Conservation (phyloP, 2,113 vertebrate species). For the Charina bottae region DNA sequence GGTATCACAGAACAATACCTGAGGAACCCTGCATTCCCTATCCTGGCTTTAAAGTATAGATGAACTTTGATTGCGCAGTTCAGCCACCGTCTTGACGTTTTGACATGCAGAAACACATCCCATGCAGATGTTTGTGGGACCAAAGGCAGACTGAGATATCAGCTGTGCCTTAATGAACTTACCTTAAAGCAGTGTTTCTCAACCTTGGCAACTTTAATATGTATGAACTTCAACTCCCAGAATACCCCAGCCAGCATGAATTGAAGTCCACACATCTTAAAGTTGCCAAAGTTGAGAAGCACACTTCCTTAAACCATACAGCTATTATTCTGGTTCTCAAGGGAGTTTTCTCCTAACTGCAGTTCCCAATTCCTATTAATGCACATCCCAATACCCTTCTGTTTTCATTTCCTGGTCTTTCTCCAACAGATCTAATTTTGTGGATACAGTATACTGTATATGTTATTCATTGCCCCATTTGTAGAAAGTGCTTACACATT, state of each 20-base stretch:
- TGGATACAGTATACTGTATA: neutral
- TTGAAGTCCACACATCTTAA: neutral
- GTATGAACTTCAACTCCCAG: neutral
- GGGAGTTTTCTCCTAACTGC: neutral
- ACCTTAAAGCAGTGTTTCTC: neutral
- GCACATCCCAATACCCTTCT: neutral
- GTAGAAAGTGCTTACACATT: neutral
- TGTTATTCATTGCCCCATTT: neutral
- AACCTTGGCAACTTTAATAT: neutral
- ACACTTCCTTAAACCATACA: neutral
- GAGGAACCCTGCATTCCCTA: neutral
- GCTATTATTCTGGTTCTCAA: neutral
- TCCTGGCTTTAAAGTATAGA: neutral
- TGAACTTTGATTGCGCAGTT: neutral
- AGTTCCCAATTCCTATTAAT: neutral
- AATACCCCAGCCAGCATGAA: neutral
- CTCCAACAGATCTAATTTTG: neutral
- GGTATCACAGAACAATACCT: neutral
- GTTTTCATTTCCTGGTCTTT: slow-evolving; percentile 1
- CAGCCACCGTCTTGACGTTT: neutral
- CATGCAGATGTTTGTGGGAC: neutral
- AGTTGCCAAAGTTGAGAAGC: neutral
- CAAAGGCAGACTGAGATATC: neutral
- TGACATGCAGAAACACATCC: neutral
- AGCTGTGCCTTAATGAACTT: neutral